Base-by-base conservation (phyloP, 1,140 invertebrate species). In the Archivesica marissinica region DNA sequence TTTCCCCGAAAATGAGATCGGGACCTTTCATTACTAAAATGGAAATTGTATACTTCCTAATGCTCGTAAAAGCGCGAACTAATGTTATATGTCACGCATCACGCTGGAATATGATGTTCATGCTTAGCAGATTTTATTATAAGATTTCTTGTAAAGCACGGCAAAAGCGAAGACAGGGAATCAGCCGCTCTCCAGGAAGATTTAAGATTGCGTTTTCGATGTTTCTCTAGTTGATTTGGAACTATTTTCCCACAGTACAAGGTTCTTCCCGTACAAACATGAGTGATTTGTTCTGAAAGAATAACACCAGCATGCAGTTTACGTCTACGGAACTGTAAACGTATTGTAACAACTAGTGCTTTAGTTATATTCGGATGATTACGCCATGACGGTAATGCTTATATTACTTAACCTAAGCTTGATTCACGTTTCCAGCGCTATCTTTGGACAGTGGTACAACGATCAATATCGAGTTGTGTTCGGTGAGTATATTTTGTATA, bases 11-110 rank as follows among this genome's bases (percentile, higher is more conserved):
- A 70, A 70, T 44, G 38, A 47, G 66, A 70, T 47, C 2, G 39
- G 25, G 39, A 41, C 35, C 39, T n/a, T 30, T 72, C 68, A 72
- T 72, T 72, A 72, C 68, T 30, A 52, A 30, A 30, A 72, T 50
- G 68, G 25, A 47, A 72, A 47, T 47, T 47, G 41, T 72, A 47
- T 72, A 50, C 41, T 72, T 72, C 41, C 23, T 44, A 28, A 23
- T 47, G 28, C 6, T 30, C 23, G 50, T 72, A 72, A 72, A 72
- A 72, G 39, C 68, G 11, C 68, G 50, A 4, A 25, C 15, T 52
- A 72, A 72, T 72, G 68, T 72, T 72, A 50, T 47, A 52, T 47
- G 68, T 72, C 68, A 72, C 68, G 68, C 68, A 72, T 72, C 23
- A 13, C 15, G 39, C 9, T 25, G 35, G 11, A 72, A 33, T 9